Conservation (phyloP, 64 coral and sea anemone genomes). For the Acropora yongei region DNA sequence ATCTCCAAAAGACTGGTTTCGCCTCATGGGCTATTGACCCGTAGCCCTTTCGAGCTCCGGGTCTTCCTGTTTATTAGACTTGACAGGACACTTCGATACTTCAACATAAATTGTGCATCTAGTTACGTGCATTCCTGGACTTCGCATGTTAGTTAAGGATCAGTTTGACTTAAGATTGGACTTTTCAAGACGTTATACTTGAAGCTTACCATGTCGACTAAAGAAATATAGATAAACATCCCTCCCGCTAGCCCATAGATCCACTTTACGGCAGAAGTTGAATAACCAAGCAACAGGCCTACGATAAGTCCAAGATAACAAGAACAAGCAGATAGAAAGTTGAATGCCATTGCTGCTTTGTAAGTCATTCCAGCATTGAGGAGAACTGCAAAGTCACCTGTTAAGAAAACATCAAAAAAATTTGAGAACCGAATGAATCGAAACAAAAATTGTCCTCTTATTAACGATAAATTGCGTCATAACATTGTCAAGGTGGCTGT, state of each 20-base stretch:
- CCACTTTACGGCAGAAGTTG: constrained; percentile 93
- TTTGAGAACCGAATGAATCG: not conserved
- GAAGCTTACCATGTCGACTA: constrained; percentile 93
- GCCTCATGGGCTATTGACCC: no score
- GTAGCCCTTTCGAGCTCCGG: no score
- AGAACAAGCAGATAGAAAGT: constrained; percentile 91
- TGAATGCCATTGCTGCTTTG: constrained; percentile 87
- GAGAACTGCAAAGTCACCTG: constrained; percentile 99
- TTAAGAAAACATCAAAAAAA: not conserved
- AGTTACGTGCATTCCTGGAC: no score
- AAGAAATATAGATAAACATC: constrained; percentile 97
- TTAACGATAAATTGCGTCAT: no score
- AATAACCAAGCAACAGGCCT: constrained; percentile 92
- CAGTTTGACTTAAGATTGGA: not conserved
- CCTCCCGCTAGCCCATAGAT: constrained; percentile 96
- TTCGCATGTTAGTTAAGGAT: no score
- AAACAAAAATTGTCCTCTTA: no score
- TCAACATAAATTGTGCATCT: no score
- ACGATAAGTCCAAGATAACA: constrained; percentile 89
- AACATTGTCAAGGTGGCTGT: no score
- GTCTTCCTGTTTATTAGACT: no score
- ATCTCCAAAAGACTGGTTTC: no score
- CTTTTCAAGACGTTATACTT: not conserved
- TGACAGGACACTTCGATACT: no score
- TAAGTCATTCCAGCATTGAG: constrained; percentile 96